Evolutionary conservation across 2,888 invertebrate species (phyloP).

Genomic region (Cantharis flavilabris): DNA sequence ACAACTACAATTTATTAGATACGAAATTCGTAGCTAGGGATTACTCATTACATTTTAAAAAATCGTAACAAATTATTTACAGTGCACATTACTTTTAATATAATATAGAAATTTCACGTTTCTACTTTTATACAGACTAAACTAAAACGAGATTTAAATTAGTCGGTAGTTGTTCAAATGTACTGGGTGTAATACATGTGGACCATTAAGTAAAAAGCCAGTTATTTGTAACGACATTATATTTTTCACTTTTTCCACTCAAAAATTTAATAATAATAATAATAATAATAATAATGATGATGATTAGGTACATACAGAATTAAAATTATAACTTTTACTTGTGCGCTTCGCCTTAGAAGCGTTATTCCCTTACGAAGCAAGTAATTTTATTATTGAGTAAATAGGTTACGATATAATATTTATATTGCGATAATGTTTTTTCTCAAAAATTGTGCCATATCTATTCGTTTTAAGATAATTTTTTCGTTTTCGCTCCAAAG

Average conservation of each 20-base stretch:
- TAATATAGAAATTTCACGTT: constrained; percentile 33
- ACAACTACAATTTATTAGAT: background rate
- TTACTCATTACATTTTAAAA: background rate
- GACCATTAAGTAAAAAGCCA: constrained; percentile 42
- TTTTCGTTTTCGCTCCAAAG: background rate
- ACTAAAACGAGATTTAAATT: constrained; percentile 18
- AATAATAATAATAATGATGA: too few relatives aligned
- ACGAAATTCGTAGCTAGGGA: background rate
- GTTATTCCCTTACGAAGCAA: background rate
- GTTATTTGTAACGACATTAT: constrained; percentile 16
- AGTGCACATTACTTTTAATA: constrained; percentile 7
- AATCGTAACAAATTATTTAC: constrained; percentile 3
- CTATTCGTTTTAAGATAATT: background rate
- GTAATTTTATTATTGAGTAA: background rate
- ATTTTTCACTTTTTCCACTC: constrained; percentile 8
- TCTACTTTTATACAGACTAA: constrained; percentile 46
- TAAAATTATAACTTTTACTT: background rate
- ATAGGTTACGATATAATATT: background rate
- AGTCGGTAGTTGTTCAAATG: constrained; percentile 31
- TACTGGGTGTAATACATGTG: constrained; percentile 49
- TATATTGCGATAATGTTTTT: background rate
- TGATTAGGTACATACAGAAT: background rate
- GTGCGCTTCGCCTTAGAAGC: background rate
- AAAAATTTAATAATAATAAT: background rate
- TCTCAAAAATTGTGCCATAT: background rate